Evolutionary conservation across 2,888 invertebrate genomes (phyloP).

Genomic region (Macrosiphum euphorbiae): DNA sequence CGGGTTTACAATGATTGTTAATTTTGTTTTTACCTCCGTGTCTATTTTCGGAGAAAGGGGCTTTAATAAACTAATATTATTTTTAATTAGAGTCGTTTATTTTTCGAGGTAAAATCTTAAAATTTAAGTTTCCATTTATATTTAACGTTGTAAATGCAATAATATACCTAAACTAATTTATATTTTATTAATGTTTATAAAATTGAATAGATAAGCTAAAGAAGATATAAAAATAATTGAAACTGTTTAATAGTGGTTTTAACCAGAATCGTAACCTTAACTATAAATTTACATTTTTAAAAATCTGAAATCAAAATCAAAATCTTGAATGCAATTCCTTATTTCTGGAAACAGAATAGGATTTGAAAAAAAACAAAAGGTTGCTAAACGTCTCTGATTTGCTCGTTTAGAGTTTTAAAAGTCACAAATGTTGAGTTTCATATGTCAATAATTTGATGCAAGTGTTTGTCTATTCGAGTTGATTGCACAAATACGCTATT

Average conservation of each 20-base stretch:
- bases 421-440: neutral
- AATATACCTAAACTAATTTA: too few relatives aligned
- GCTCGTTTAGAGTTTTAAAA: neutral
- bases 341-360: neutral
- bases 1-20: too few relatives aligned
- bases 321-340: neutral
- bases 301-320: neutral
- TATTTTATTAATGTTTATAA: too few relatives aligned
- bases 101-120: too few relatives aligned
- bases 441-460: neutral
- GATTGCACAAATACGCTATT: neutral
- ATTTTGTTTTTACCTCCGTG: too few relatives aligned
- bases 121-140: too few relatives aligned
- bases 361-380: neutral
- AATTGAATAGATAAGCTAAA: too few relatives aligned
- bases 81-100: too few relatives aligned
- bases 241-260: neutral
- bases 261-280: neutral
- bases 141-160: too few relatives aligned
- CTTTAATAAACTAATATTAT: too few relatives aligned
- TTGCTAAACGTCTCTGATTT: neutral
- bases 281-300: neutral
- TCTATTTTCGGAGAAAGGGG: too few relatives aligned
- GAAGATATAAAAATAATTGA: neutral
- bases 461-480: neutral